phyloP scores from a whole-genome alignment of 1,140 invertebrate species.

The Drosophila murphyi region DNA sequence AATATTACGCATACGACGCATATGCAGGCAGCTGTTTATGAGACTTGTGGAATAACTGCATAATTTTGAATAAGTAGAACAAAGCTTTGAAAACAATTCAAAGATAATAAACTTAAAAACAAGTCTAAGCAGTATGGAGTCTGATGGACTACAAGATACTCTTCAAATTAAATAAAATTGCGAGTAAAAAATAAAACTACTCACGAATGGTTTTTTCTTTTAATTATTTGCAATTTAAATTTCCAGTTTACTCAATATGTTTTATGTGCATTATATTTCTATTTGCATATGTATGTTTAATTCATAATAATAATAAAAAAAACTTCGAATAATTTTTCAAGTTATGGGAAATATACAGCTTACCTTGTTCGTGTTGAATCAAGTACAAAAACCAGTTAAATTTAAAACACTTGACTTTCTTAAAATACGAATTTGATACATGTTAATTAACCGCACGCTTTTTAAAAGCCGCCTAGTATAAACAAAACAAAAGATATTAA shows the following conservation, averaged over 20 bases:
- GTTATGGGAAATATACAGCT: no score
- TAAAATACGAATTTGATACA: neutral
- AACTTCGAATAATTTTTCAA: no score
- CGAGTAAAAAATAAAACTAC: neutral
- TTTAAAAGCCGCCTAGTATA: neutral
- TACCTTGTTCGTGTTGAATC: no score
- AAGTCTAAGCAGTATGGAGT: neutral
- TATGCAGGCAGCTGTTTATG: slow-evolving; percentile 18
- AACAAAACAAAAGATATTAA: neutral
- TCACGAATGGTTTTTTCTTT: neutral
- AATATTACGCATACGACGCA: slow-evolving; percentile 48
- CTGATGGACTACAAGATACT: neutral
- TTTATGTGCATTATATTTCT: no score
- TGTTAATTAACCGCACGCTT: slow-evolving; percentile 10
- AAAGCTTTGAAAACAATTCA: neutral
- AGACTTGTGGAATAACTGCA: slow-evolving; percentile 9
- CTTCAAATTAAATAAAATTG: neutral
- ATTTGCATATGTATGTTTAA: no score
- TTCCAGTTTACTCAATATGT: no score
- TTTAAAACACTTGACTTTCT: neutral
- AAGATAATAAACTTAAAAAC: neutral
- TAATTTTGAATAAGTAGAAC: slow-evolving; percentile 20
- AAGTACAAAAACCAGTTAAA: no score
- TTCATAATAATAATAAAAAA: no score
- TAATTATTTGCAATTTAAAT: no score